A percentile compares a stretch with the other conserved stretches of the same genome.
These are phyloP conservation scores for Tretioscincus oriximinensis DNA, from an alignment of 2,113 vertebrate species.

Conservation along the genomic window DNA sequence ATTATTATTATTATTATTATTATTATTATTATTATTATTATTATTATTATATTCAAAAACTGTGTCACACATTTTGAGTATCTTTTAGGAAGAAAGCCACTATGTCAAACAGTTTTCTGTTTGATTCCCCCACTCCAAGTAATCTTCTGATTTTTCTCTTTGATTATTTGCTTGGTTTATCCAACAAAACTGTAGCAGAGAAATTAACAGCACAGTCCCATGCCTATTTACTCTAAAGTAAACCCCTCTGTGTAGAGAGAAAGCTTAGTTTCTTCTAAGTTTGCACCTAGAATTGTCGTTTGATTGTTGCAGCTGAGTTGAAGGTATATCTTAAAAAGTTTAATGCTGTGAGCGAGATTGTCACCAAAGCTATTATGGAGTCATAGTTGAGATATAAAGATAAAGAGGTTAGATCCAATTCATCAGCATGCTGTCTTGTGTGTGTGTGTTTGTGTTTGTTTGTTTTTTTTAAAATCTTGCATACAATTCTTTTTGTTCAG, in stretches of 20 bases:
- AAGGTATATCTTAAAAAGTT: constrained; percentile 21
- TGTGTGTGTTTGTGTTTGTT: no score
- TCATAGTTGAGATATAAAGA: neutral
- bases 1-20: neutral
- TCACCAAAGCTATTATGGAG: neutral
- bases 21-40: no score
- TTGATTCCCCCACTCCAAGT: neutral
- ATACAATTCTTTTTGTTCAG: neutral
- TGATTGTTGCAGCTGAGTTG: constrained; percentile 9
- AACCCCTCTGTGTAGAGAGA: neutral
- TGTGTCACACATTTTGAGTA: neutral
- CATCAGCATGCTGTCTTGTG: neutral
- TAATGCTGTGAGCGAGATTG: neutral
- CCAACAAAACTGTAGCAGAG: neutral
- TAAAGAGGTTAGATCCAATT: neutral
- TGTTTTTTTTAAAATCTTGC: neutral
- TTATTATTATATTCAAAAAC: neutral
- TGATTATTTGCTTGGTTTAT: neutral
- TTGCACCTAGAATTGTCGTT: neutral
- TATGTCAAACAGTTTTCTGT: constrained; percentile 16
- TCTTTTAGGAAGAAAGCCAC: neutral
- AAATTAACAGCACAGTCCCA: constrained; percentile 8
- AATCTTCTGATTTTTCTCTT: neutral
- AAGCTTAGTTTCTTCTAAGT: neutral
- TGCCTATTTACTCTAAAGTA: neutral